Base-by-base conservation (phyloP, 2,797 vertebrate species). In the Sebastes jordani region DNA sequence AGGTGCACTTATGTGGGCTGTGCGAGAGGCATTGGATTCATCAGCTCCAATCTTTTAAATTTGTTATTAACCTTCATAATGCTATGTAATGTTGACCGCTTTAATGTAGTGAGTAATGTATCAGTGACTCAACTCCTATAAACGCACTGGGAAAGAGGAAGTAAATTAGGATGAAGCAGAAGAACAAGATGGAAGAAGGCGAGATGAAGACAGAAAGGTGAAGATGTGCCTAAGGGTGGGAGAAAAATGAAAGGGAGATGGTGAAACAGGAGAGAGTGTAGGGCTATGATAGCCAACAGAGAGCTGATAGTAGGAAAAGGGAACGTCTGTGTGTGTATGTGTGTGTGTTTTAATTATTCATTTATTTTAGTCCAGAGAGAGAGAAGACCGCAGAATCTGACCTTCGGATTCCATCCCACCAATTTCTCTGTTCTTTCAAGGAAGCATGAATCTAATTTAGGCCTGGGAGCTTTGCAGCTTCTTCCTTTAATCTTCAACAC, bases 371-470 rank as follows among this genome's bases (percentile, higher is more conserved):
- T 77, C 78, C 74, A 73, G 71, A 67, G 71, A 86, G 42, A 7
- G 63, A 84, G 52, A 78, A 74, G 80, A 82, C 73, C 16, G 61
- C 60, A 83, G 83, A 88, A 85, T 86, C 74, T 93, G 93, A 95
- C 95, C 95, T 95, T 95, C 86, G 63, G 81, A 90, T 93, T 95
- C 93, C 78, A 89, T 93, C 88, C 91, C 74, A 76, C 81, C 84
- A 90, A 90, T 94, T 92, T 91, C 90, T 91, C 87, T 91, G 88
- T 94, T 94, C 92, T 94, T 90, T 95, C 88, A 94, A 93, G 91
- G 88, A 93, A 93, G 93, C 89, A 88, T 91, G 90, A 93, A 92
- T 94, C 89, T 94, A 94, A 95, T 95, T 95, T 94, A 86, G 90
- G 90, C 83, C 86, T 80, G 68, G 86, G 65, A 93, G 94, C 92